phyloP scores from a whole-genome alignment of 2,797 vertebrate genomes.

The Etheostoma nigrum region DNA sequence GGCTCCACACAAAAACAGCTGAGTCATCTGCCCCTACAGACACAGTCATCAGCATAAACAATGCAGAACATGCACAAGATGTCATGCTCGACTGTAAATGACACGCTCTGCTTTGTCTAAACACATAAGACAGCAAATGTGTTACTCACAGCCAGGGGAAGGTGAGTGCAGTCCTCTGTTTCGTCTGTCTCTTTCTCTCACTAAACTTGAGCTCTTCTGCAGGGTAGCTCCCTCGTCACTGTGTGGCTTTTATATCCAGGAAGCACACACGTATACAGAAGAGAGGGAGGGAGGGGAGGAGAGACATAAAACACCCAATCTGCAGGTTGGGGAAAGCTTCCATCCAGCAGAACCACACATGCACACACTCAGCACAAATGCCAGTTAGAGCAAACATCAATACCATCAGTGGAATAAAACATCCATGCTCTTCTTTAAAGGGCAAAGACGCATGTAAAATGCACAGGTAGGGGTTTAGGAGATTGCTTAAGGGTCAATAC shows the following conservation, averaged over 20 bases:
- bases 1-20: constrained; percentile 45
- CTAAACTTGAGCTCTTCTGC: constrained; percentile 60
- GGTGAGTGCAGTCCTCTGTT: constrained; percentile 18
- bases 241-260: constrained; percentile 60
- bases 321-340: constrained; percentile 28
- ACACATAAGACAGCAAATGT: background rate
- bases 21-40: constrained; percentile 57
- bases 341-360: constrained; percentile 50
- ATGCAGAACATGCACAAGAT: constrained; percentile 7
- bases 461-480: too few relatives aligned
- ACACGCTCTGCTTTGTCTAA: background rate
- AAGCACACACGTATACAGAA: background rate
- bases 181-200: constrained; percentile 16
- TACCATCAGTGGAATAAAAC: constrained; percentile 2
- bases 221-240: constrained; percentile 12
- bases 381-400: constrained; percentile 13
- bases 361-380: constrained; percentile 64
- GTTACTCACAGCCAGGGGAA: constrained; percentile 64
- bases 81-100: background rate
- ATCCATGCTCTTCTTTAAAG: constrained; percentile 1
- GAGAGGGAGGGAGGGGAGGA: background rate
- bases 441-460: background rate
- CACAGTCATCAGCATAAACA: background rate
- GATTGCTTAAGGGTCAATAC: too few relatives aligned
- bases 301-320: constrained; percentile 24